Evolutionary conservation across 2,113 vertebrate genomes (phyloP).

Genomic region (Collichthys lucidus): DNA sequence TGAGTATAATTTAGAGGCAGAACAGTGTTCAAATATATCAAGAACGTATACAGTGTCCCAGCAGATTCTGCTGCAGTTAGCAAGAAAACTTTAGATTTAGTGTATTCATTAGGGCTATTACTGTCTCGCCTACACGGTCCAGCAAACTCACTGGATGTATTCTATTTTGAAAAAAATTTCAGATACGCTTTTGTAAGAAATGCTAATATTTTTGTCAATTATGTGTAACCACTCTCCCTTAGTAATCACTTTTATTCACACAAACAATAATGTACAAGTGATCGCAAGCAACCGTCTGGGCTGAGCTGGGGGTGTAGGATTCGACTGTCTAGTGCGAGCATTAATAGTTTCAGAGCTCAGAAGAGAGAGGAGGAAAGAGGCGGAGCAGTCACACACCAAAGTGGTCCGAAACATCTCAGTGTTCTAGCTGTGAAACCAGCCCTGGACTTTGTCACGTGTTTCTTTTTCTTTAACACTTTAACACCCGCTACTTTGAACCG

Average conservation of each 20-base stretch:
- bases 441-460: background rate
- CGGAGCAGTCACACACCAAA: background rate
- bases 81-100: slow-evolving; percentile 7
- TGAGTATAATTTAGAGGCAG: background rate
- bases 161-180: background rate
- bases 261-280: background rate
- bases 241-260: background rate
- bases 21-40: background rate
- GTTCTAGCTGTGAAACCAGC: background rate
- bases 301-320: background rate
- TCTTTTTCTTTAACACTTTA: background rate
- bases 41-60: background rate
- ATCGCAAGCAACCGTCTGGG: background rate
- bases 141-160: background rate
- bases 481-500: background rate
- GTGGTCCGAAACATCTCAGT: background rate
- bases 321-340: background rate
- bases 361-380: background rate
- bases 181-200: background rate
- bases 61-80: slow-evolving; percentile 15
- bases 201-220: background rate
- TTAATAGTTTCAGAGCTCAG: background rate
- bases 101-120: slow-evolving; percentile 20
- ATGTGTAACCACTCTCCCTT: background rate
- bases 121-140: background rate